phyloP scores from a whole-genome alignment of 2,113 vertebrate genomes.

The Myotis brandtii region DNA sequence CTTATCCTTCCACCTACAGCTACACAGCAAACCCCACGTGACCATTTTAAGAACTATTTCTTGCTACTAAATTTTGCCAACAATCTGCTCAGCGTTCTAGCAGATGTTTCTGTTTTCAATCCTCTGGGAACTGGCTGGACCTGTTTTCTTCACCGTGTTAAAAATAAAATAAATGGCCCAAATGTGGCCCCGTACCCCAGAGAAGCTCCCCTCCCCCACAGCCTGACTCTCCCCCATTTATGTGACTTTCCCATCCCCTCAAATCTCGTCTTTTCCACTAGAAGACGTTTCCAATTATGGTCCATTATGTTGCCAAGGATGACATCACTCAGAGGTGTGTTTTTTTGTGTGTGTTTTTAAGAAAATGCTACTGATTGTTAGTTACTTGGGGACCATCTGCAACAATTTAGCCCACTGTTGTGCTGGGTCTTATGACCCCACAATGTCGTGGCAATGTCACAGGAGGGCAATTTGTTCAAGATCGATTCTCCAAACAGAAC shows the following conservation, averaged over 20 bases:
- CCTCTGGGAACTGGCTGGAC: constrained; percentile 80
- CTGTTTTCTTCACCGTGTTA: constrained; percentile 70
- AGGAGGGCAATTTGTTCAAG: background rate
- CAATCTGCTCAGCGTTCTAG: constrained; percentile 82
- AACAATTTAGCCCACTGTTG: constrained; percentile 10
- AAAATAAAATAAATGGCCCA: constrained; percentile 85
- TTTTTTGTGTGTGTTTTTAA: background rate
- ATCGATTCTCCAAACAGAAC: constrained; percentile 45
- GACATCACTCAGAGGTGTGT: constrained; percentile 18
- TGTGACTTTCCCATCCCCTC: constrained; percentile 37
- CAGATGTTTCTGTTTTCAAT: constrained; percentile 85
- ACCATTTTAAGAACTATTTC: constrained; percentile 82
- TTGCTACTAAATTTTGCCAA: constrained; percentile 84
- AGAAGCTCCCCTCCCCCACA: background rate
- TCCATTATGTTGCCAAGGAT: constrained; percentile 47
- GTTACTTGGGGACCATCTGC: background rate
- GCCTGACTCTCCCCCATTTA: background rate
- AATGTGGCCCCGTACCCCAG: constrained; percentile 62
- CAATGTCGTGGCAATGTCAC: background rate
- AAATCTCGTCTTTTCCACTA: constrained; percentile 53
- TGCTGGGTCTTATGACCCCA: background rate
- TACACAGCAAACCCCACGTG: constrained; percentile 78
- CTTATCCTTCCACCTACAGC: constrained; percentile 74
- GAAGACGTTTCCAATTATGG: constrained; percentile 72
- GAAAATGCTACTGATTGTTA: background rate